Conservation (phyloP, 1,140 invertebrate genomes). For the Cyclargus thomasi region DNA sequence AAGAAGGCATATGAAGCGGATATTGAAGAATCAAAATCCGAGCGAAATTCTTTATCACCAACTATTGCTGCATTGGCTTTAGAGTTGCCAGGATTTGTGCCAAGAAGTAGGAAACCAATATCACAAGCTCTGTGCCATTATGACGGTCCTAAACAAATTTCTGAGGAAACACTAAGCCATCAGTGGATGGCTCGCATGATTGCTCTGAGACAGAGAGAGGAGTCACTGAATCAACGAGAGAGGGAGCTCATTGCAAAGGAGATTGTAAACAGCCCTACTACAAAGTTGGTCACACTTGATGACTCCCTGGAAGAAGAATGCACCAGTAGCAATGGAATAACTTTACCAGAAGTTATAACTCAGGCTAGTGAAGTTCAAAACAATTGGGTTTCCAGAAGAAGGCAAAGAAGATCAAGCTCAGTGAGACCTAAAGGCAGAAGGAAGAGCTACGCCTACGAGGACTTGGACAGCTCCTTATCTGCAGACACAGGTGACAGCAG, state of each 20-base stretch:
- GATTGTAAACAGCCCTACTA: constrained; percentile 53
- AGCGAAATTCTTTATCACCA: constrained; percentile 48
- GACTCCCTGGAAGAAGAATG: constrained; percentile 27
- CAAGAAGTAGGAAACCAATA: constrained; percentile 52
- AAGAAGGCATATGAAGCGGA: constrained; percentile 32
- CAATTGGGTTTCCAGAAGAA: constrained; percentile 40
- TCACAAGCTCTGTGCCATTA: constrained; percentile 44
- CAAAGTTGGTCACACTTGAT: constrained; percentile 38
- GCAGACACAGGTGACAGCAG: constrained; percentile 75
- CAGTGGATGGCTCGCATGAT: constrained; percentile 68
- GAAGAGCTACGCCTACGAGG: constrained; percentile 63
- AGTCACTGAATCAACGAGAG: constrained; percentile 64
- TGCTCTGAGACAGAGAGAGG: constrained; percentile 60
- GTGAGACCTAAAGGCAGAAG: constrained; percentile 45
- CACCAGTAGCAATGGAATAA: constrained; percentile 55
- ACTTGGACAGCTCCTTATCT: constrained; percentile 75
- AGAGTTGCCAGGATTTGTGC: constrained; percentile 69
- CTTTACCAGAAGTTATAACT: constrained; percentile 58
- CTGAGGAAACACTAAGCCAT: constrained; percentile 63
- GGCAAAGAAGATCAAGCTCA: constrained; percentile 44
- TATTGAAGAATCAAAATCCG: constrained; percentile 30
- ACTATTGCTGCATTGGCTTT: constrained; percentile 63
- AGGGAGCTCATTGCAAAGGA: constrained; percentile 66
- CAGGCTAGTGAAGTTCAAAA: constrained; percentile 33
- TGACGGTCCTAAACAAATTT: constrained; percentile 55